Percentiles rank a stretch among this genome's conserved stretches.
phyloP scores from a whole-genome alignment of 2,797 vertebrate genomes.

The Trichosurus vulpecula region DNA sequence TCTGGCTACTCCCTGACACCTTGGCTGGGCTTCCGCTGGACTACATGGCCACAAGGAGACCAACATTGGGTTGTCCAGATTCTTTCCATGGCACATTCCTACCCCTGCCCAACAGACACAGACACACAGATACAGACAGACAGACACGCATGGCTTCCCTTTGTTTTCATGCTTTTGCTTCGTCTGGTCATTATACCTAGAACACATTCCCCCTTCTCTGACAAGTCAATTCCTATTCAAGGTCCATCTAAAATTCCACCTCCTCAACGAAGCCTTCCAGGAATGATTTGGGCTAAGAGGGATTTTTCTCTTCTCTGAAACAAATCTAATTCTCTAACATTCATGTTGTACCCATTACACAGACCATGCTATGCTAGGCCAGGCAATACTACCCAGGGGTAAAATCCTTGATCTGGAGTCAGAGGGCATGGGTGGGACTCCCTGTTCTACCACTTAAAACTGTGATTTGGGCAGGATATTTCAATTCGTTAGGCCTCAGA shows the following conservation, averaged over 20 bases:
- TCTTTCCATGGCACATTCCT: background rate
- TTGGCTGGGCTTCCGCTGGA: too few species aligned
- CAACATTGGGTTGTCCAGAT: background rate
- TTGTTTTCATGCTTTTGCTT: background rate
- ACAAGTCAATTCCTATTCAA: background rate
- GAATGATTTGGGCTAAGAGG: background rate
- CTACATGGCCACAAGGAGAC: background rate
- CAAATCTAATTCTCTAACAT: background rate
- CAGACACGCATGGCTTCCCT: background rate
- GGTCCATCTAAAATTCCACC: background rate
- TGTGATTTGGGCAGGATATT: background rate
- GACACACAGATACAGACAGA: too few species aligned
- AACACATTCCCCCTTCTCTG: background rate
- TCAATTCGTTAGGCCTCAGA: background rate
- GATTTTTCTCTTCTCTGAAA: background rate
- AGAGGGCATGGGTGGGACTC: background rate
- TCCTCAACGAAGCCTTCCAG: background rate
- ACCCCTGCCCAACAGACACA: background rate
- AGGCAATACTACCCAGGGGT: background rate
- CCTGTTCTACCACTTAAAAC: background rate
- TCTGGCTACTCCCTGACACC: background rate
- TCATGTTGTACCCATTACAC: background rate
- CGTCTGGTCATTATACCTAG: background rate
- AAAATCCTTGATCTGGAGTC: too few species aligned
- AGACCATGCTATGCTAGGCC: background rate